Conservation (phyloP, 2,888 invertebrate species). For the Ferdinandea cuprea region DNA sequence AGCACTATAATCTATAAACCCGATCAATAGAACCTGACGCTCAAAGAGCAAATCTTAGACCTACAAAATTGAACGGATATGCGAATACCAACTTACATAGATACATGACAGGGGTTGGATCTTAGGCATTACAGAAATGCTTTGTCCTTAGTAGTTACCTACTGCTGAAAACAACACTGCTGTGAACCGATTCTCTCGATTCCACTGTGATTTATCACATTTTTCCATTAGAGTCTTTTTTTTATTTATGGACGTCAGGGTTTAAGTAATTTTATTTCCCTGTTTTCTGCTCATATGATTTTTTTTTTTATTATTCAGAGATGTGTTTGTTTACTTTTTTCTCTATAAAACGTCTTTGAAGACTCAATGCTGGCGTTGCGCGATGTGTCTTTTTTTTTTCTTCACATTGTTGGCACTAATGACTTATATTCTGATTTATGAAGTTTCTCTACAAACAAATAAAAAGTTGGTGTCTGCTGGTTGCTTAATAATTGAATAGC, state of each 20-base stretch:
- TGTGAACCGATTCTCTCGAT: constrained; percentile 68
- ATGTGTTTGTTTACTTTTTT: constrained; percentile 38
- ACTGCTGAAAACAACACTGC: constrained; percentile 47
- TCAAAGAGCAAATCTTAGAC: constrained; percentile 26
- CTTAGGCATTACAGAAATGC: constrained; percentile 8
- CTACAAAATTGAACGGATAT: constrained; percentile 22
- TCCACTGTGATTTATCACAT: constrained; percentile 72
- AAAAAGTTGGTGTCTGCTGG: constrained; percentile 3
- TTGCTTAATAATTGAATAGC: constrained; percentile 67
- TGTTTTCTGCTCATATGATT: constrained; percentile 9
- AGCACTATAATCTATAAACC: constrained; percentile 48
- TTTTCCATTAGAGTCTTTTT: constrained; percentile 73
- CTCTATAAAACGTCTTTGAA: constrained; percentile 35
- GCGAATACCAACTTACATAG: constrained; percentile 46
- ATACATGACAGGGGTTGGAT: constrained; percentile 4
- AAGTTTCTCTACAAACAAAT: constrained; percentile 40
- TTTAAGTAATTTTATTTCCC: constrained; percentile 71
- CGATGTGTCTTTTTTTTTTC: constrained; percentile 27
- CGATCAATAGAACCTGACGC: constrained; percentile 48
- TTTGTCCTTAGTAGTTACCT: too few species aligned
- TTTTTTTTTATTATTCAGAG: background rate
- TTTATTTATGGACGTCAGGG: constrained; percentile 71
- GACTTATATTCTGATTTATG: constrained; percentile 67
- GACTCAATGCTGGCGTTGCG: constrained; percentile 58
- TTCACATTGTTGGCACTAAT: constrained; percentile 54